Conservation (phyloP, 2,888 invertebrate genomes). For the Steinernema hermaphroditum region DNA sequence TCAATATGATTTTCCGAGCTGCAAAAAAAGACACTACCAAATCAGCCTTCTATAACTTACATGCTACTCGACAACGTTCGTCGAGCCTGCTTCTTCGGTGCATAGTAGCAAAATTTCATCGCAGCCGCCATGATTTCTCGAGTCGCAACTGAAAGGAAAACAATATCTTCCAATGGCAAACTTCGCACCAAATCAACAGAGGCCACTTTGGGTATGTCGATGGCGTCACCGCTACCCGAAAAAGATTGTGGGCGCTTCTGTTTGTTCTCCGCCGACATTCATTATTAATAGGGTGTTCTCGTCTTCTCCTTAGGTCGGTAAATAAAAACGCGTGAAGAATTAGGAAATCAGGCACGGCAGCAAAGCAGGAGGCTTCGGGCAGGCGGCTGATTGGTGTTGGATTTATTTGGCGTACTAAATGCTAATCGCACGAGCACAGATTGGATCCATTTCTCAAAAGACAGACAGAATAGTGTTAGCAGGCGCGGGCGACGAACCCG, state of each 20-base stretch:
- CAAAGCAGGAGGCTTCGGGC: neutral
- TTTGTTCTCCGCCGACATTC: conserved; percentile 13
- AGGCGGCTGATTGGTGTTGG: neutral
- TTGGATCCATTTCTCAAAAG: neutral
- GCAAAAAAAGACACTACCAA: conserved; percentile 24
- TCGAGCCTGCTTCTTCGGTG: conserved; percentile 48
- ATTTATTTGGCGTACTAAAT: neutral
- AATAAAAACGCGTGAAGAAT: neutral
- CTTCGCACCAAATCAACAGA: neutral
- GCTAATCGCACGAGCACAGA: neutral
- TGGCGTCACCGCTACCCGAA: neutral
- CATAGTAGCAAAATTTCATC: conserved; percentile 22
- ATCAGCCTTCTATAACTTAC: conserved; percentile 37
- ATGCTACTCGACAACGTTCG: conserved; percentile 47
- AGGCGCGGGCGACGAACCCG: neutral
- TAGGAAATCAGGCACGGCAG: neutral
- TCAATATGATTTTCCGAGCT: conserved; percentile 54
- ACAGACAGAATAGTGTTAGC: neutral
- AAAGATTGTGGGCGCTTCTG: conserved; percentile 18
- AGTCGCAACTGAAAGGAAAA: neutral
- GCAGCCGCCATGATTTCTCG: neutral
- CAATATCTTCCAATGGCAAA: neutral
- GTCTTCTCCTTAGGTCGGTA: conserved; percentile 5
- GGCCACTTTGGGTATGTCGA: neutral
- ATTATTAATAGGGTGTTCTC: conserved; percentile 29